Evolutionary conservation across 2,113 vertebrate species (phyloP).

Genomic region (zebrafish (Danio rerio)): GRCz12tu NC_133179.1:11523001-11523500

Average conservation of each 20-base stretch:
- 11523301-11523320: no score
- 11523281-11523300: no score
- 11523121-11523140: neutral
- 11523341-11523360: neutral
- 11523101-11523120: neutral
- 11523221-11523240: no score
- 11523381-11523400: neutral
- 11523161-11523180: neutral
- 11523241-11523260: no score
- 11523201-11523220: no score
- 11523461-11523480: neutral
- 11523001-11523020: slow-evolving; percentile 21
- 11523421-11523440: slow-evolving; percentile 5
- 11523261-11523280: no score
- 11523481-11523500: slow-evolving; percentile 8
- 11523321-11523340: no score
- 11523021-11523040: slow-evolving; percentile 27
- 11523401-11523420: neutral
- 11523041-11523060: slow-evolving; percentile 44
- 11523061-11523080: slow-evolving; percentile 9
- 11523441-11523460: neutral
- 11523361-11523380: slow-evolving; percentile 8
- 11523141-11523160: neutral
- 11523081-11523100: slow-evolving; percentile 36
- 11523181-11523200: no score